Evolutionary conservation across 2,797 vertebrate genomes (phyloP), one percentile per base, ranked within the genome.

Genomic region (Rhinophrynus dorsalis): DNA sequence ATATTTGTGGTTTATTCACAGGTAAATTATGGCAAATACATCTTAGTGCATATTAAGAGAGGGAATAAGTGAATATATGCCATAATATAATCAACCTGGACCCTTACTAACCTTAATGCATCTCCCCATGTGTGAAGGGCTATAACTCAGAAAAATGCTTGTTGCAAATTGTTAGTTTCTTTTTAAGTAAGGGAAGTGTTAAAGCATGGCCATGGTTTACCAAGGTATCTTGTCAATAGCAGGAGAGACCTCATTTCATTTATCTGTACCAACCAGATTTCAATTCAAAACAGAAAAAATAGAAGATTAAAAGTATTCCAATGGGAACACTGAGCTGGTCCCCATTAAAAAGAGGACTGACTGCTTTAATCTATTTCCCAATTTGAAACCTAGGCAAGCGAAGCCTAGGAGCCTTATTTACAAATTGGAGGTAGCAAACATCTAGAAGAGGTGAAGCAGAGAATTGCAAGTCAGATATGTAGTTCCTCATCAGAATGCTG

Each of bases 281-380:
- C 38, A 58, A 68, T 80, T 78, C 62, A 63, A 45, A 51, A 63
- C 6, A 37, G 66, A 84, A 74, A 75, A 78, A 69, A 42, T 18
- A 63, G 66, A 64, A 84, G 76, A 82, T 79, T 78, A 81, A 81
- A 82, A 65, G 75, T 80, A 65, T 61, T 78, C 44, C 9, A 66
- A 59, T 21, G 78, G 67, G 57, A 78, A 44, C 47, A 33, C 67
- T 69, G 62, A 73, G 71, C 67, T 79, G 77, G 72, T 79, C 75
- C 76, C 58, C 67, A 70, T 64, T 55, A 82, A 77, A 82, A 78
- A 1, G 20, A 77, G 61, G 24, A 8, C 62, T 76, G 77, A 68
- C 84, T 78, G 68, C 76, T 78, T 72, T 76, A 66, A 74, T 76
- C 74, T 68, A 0, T 70, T 75, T 33, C 59, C 75, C 38, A 20